Percentiles rank a stretch among this genome's conserved stretches.
Conservation (phyloP, 64 coral and sea anemone species). For the Montipora capricornis region DNA sequence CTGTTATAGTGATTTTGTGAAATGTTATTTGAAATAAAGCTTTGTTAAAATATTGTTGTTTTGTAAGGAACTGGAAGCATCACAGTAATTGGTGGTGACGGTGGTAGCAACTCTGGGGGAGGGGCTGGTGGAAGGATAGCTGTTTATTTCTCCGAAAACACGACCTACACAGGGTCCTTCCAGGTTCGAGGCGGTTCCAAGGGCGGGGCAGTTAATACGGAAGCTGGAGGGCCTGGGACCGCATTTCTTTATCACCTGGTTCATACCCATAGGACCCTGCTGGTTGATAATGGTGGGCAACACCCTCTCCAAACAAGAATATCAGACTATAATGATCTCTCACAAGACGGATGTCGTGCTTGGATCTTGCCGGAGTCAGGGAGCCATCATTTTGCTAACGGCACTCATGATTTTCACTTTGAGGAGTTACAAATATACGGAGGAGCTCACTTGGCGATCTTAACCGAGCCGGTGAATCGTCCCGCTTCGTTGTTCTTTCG, state of each 20-base stretch:
- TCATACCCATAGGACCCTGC: slow-evolving; percentile 86
- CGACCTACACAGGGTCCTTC: slow-evolving; percentile 85
- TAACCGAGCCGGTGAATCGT: slow-evolving; percentile 74
- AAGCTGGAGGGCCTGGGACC: slow-evolving; percentile 92
- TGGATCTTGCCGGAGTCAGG: slow-evolving; percentile 93
- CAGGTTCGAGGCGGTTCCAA: slow-evolving; percentile 78
- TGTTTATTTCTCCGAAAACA: slow-evolving; percentile 92
- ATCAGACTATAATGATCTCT: slow-evolving; percentile 63
- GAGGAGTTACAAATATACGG: slow-evolving; percentile 97
- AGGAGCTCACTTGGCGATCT: slow-evolving; percentile 86
- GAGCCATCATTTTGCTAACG: slow-evolving; percentile 83
- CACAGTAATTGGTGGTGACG: slow-evolving; percentile 69
- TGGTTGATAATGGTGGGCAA: slow-evolving; percentile 91
- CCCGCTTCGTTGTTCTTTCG: slow-evolving; percentile 79
- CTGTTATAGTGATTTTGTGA: too few species aligned
- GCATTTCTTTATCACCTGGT: slow-evolving; percentile 93
- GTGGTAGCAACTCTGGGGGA: slow-evolving; percentile 74
- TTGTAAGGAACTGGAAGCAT: slow-evolving; percentile 75
- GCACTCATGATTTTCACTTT: slow-evolving; percentile 90
- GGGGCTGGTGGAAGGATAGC: slow-evolving; percentile 94
- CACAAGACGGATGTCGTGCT: slow-evolving; percentile 80
- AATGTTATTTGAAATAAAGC: too few species aligned
- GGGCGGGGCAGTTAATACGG: slow-evolving; percentile 78
- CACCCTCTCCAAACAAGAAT: slow-evolving; percentile 64
- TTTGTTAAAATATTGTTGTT: background rate